Evolutionary conservation across 2,888 invertebrate species (phyloP).

Genomic region (Vanessa cardui): DNA sequence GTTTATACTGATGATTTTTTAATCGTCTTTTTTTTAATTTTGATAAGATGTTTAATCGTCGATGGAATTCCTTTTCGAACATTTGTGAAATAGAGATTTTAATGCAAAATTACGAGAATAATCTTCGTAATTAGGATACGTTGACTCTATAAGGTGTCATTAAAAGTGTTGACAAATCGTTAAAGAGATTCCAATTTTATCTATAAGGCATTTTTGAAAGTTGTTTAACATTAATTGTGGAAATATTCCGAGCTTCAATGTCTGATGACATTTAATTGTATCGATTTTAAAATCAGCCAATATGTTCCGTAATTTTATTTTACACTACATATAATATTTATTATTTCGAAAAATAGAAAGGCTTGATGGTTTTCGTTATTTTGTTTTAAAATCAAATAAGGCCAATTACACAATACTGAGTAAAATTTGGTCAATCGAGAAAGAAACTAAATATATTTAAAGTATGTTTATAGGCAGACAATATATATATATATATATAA

Average conservation of each 20-base stretch:
- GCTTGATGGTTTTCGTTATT: too few species aligned
- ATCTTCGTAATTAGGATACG: not conserved
- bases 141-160: not conserved
- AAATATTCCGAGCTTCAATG: not conserved
- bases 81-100: not conserved
- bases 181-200: not conserved
- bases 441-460: too few species aligned
- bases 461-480: too few species aligned
- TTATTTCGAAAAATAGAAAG: not conserved
- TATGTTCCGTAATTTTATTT: not conserved
- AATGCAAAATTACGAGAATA: not conserved
- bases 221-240: constrained; percentile 3
- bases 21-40: constrained; percentile 9
- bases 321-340: not conserved
- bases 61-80: constrained; percentile 1
- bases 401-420: too few species aligned
- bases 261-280: not conserved
- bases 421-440: too few species aligned
- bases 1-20: constrained; percentile 19
- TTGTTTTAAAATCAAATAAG: too few species aligned
- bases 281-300: not conserved
- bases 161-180: not conserved
- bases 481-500: too few species aligned
- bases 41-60: constrained; percentile 29
- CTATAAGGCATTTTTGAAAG: constrained; percentile 1